phyloP scores from a whole-genome alignment of 2,888 invertebrate genomes.

The Oscheius sp. region DNA sequence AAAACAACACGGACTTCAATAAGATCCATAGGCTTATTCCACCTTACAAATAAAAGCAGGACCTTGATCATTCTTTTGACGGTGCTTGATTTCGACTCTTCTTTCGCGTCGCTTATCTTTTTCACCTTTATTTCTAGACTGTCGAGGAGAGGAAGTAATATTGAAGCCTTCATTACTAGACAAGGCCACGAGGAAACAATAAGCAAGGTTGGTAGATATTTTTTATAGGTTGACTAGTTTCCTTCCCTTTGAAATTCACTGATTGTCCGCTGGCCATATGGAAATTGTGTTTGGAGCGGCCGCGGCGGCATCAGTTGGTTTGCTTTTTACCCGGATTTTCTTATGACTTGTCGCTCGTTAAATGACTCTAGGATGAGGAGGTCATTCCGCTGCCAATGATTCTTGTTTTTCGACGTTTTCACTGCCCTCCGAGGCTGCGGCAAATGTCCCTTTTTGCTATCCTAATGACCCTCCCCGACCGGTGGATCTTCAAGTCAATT shows the following conservation, averaged over 20 bases:
- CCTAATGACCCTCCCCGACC: constrained; percentile 27
- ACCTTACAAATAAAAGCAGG: no score
- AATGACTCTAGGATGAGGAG: constrained; percentile 24
- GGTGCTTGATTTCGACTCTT: no score
- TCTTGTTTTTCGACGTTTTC: constrained; percentile 21
- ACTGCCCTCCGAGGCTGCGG: constrained; percentile 11
- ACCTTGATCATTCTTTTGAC: no score
- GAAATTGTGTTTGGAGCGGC: constrained; percentile 25
- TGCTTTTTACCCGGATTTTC: constrained; percentile 10
- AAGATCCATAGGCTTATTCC: no score
- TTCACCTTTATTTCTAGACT: no score
- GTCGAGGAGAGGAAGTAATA: no score
- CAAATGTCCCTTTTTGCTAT: constrained; percentile 21
- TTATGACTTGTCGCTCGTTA: neutral
- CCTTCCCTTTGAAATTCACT: constrained; percentile 17
- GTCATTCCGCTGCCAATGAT: constrained; percentile 21
- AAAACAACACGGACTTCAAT: no score
- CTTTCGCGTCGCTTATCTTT: no score
- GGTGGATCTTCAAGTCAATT: neutral
- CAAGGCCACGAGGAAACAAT: neutral
- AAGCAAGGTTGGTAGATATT: neutral
- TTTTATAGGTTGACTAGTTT: neutral
- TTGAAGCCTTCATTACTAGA: no score
- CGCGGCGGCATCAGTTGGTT: neutral
- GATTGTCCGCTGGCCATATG: constrained; percentile 30